phyloP scores from a whole-genome alignment of 2,888 invertebrate genomes.

The Lordiphosa andalusiaca region DNA sequence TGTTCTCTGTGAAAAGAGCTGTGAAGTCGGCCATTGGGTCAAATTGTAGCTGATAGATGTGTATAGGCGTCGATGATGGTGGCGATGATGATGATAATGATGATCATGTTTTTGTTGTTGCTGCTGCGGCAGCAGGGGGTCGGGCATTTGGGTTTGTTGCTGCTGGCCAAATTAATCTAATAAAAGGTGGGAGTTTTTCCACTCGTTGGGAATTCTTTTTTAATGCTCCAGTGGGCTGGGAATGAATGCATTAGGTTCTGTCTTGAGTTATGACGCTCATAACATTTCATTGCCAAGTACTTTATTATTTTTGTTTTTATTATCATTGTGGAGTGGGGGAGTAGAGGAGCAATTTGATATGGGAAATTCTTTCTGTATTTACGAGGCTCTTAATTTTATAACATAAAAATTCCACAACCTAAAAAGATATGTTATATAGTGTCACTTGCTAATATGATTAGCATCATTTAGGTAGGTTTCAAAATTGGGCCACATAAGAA shows the following conservation, averaged over 20 bases:
- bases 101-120: constrained; percentile 22
- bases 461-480: too few species aligned
- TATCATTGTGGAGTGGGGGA: constrained; percentile 22
- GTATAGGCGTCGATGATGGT: constrained; percentile 49
- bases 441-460: too few species aligned
- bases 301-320: constrained; percentile 39
- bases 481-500: too few species aligned
- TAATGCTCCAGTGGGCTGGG: constrained; percentile 25
- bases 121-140: constrained; percentile 50
- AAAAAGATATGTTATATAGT: too few species aligned
- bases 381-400: too few species aligned
- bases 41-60: constrained; percentile 68
- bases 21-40: constrained; percentile 74
- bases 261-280: constrained; percentile 53
- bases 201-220: background rate
- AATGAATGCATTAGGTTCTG: constrained; percentile 33
- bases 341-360: constrained; percentile 15
- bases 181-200: constrained; percentile 62
- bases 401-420: too few species aligned
- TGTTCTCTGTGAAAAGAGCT: constrained; percentile 53
- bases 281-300: constrained; percentile 45
- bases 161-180: constrained; percentile 65
- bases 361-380: constrained; percentile 30
- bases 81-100: constrained; percentile 51
- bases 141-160: constrained; percentile 37